Conservation (phyloP, 30 jellyfish, hydroid and myxozoan species). For the Cassiopea andromeda region DNA sequence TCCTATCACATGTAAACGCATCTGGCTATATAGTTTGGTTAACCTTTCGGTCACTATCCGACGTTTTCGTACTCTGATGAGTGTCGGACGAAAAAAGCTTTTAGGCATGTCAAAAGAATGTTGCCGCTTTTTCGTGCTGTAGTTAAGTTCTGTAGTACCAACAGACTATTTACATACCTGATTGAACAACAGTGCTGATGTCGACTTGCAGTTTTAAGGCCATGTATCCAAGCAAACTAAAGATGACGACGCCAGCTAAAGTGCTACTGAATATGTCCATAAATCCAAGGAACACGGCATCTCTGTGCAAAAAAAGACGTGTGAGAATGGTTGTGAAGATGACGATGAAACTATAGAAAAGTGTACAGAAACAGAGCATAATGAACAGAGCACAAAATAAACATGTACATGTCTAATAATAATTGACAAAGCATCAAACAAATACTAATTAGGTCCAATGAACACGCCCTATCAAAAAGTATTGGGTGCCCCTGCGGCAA, state of each 20-base stretch:
- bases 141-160: not conserved
- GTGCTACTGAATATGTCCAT: slow-evolving; percentile 84
- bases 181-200: slow-evolving; percentile 67
- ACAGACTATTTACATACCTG: slow-evolving; percentile 39
- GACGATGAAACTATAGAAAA: not conserved
- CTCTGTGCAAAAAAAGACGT: slow-evolving; percentile 28
- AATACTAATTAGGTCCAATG: too few relatives aligned
- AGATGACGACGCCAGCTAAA: slow-evolving; percentile 88
- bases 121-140: not conserved
- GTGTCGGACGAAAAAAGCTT: too few relatives aligned
- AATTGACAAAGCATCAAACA: too few relatives aligned
- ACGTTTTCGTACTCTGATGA: too few relatives aligned
- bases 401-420: too few relatives aligned
- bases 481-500: too few relatives aligned
- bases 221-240: slow-evolving; percentile 86
- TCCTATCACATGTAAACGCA: too few relatives aligned
- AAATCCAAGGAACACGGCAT: slow-evolving; percentile 82
- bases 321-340: not conserved
- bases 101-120: not conserved
- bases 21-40: too few relatives aligned
- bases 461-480: too few relatives aligned
- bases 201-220: slow-evolving; percentile 61
- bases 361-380: too few relatives aligned
- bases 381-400: too few relatives aligned
- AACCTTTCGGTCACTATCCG: too few relatives aligned